These are phyloP conservation scores for Trematomus loennbergii DNA, from an alignment of 2,113 vertebrate genomes.

Conservation along the genomic window DNA sequence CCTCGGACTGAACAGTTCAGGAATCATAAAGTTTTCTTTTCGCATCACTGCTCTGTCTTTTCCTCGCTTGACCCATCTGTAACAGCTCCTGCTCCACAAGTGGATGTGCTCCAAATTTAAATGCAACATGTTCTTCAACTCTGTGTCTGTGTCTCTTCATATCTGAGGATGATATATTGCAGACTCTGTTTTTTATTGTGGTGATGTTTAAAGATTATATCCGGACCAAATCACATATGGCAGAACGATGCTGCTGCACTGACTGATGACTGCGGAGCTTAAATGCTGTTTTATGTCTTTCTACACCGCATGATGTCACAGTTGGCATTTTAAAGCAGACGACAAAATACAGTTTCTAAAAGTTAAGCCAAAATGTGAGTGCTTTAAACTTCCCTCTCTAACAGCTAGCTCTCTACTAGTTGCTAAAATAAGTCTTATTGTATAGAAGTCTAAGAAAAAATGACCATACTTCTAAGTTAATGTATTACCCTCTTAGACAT, in stretches of 20 bases:
- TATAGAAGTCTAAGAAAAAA: not conserved
- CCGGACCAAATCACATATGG: constrained; percentile 40
- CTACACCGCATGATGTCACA: constrained; percentile 50
- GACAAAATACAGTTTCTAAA: not conserved
- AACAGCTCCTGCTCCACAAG: constrained; percentile 41
- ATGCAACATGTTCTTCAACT: constrained; percentile 20
- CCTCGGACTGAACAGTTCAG: constrained; percentile 30
- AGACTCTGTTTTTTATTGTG: constrained; percentile 30
- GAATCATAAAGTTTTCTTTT: constrained; percentile 20
- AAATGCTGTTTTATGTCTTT: constrained; percentile 33
- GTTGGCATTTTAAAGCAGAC: constrained; percentile 53
- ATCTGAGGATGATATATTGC: constrained; percentile 30
- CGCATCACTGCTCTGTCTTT: constrained; percentile 31
- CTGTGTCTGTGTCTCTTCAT: not conserved
- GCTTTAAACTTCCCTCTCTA: too few relatives aligned
- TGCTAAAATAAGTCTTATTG: not conserved
- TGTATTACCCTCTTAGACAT: not conserved
- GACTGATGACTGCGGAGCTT: constrained; percentile 31
- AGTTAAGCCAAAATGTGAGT: too few relatives aligned
- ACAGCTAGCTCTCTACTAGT: too few relatives aligned
- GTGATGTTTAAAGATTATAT: constrained; percentile 61
- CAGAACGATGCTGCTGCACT: constrained; percentile 30
- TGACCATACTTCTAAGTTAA: not conserved
- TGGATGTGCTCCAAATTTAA: constrained; percentile 37
- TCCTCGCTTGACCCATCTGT: constrained; percentile 34